Evolutionary conservation across 2,888 invertebrate species (phyloP), one percentile per base, ranked within the genome.

Genomic region (Plebejus anna): DNA sequence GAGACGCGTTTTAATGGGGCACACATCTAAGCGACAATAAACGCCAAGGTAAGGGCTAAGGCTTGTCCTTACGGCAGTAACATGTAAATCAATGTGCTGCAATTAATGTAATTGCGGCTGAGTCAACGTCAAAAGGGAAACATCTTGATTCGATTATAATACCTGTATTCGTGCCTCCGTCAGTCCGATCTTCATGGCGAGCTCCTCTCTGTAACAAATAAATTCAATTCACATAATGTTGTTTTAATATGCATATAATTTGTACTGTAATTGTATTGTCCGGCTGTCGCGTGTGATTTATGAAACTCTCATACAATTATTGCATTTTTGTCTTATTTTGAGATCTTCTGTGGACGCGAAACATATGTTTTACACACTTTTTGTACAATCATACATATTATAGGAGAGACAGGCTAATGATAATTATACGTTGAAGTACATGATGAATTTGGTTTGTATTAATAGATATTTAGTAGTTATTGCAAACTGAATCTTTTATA

Each of bases 91-190:
- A 61, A 42, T 22, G 61, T 61, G n/a, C 77, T 76, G 61, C 78
- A 79, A 78, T 78, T 77, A 77, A 80, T 75, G 75, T 76, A 80
- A 80, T 79, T 78, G 77, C 77, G 9, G 32, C 75, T 73, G 77
- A 76, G 78, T 78, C 75, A 75, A 16, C 70, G 72, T 78, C 75
- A 72, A 77, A 77, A 78, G 71, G 75, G 70, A 76, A 80, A 78
- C 76, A 78, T 79, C 75, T 79, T 77, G 80, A 79, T 79, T 77
- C 77, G 77, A 76, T 79, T 84, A 76, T 78, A 85, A 95, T 95
- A 98, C 98, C 96, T 98, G 98, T 92, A 98, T 98, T 89, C 98
- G 95, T 78, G 98, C 98, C 95, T 98, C 98, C 75, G 98, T 98
- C 82, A 98, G 94, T 84, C 98, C 98, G 85, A 98, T 98, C 94